Evolutionary conservation across 2,797 vertebrate species (phyloP), one percentile per base, ranked within the genome.

Genomic region (Protonibea diacanthus): DNA sequence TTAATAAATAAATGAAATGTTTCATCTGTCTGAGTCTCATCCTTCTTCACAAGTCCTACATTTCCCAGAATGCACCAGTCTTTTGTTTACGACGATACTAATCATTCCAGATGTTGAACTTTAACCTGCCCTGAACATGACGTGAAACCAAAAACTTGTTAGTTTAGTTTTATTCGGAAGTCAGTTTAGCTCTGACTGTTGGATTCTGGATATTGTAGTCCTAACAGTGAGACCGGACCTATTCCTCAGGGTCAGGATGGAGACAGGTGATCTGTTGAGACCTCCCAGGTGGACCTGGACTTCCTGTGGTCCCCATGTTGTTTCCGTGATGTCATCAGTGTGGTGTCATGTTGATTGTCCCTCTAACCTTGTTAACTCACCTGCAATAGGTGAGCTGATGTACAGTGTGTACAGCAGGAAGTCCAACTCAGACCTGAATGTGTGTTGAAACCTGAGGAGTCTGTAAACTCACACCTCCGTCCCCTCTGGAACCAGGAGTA

Each of bases 401-500:
- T 83, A 76, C 78, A 80, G 76, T 78, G 60, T 45, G 65, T 76
- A 64, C 76, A 78, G 61, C 82, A 89, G 76, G 73, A 84, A 83
- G 77, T 70, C 70, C 77, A 61, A 62, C 81, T 84, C 64, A 62
- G 57, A 64, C 42, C 75, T 86, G 59, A 80, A 69, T 81, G 85
- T 92, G 78, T 84, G 80, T 79, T 88, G 89, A 89, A 94, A 93
- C 90, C 70, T 6, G 87, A 93, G 71, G 20, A 62, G 68, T 71
- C 81, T 87, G 94, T 86, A 95, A 95, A 90, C 88, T 93, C 93
- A 93, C 93, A 94, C 95, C 92, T 93, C 56, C 6, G 59, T 81
- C 86, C 76, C 63, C 84, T 80, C 65, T 83, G 93, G 88, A 92
- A 92, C 86, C 80, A 59, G 58, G 42, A 27, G 93, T 25, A 93